Base-by-base conservation (phyloP, 2,797 vertebrate genomes). In the Caiman crocodilus region DNA sequence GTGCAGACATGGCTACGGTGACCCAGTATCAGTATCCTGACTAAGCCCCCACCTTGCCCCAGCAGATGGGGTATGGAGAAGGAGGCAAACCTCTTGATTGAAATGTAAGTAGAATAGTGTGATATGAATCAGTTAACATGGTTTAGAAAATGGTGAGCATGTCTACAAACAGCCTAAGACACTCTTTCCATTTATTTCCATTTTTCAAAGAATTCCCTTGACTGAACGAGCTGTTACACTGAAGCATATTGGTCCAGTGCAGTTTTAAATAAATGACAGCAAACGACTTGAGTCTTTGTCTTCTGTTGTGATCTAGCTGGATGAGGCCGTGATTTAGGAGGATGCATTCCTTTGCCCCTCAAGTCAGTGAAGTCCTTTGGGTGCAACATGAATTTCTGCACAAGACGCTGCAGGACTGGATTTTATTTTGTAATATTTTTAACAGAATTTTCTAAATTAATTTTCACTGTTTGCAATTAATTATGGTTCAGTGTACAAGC, bases 181-280 rank as follows among this genome's bases (percentile, higher is more conserved):
- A 89, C 82, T 61, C 76, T 59, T 89, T 93, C 25, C 17, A 79
- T 83, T 95, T 88, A 85, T 88, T 58, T 93, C 75, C 75, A 28
- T 79, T 76, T 90, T 93, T 93, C 94, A 87, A 86, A 87, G 69
- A 94, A 32, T 65, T 76, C 12, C 30, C 7, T 60, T 65, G 30
- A 67, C 16, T 67, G 90, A 95, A 94, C 83, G 85, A 87, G 77
- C 89, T 92, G 21, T 87, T 89, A 71, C 84, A 94, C 92, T 96
- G 94, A 89, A 94, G 89, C 85, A 71, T 64, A 77, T 76, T 90
- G 85, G 81, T 56, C 74, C 26, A 84, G 58, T 89, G 93, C 71
- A 93, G 26, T 8, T n/a, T 64, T 12, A 63, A 63, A 61, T 63
- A 26, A 63, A 63, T 26, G 14, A 28, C 88, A 90, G 79, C 5